Conservation (phyloP, 2,113 vertebrate genomes). For the Tupaia chinensis region DNA sequence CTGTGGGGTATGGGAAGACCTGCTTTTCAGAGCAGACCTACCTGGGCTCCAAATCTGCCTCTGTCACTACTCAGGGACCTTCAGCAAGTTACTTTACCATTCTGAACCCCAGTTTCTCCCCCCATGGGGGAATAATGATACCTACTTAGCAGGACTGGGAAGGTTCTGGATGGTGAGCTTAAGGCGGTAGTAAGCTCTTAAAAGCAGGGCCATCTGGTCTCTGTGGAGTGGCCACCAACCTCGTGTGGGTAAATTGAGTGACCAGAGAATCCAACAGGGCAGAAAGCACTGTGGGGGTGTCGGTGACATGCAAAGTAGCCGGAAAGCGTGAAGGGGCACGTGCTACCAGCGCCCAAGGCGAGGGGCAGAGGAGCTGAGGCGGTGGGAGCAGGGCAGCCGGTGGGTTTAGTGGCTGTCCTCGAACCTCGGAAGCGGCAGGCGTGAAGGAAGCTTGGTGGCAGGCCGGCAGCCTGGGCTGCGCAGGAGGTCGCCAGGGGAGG, state of each 20-base stretch:
- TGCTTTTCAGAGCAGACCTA: background rate
- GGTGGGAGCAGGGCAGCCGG: slow-evolving; percentile 40
- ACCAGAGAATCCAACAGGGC: background rate
- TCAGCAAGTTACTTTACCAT: background rate
- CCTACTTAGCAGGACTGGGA: background rate
- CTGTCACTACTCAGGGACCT: background rate
- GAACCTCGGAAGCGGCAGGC: slow-evolving; percentile 75
- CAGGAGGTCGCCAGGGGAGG: background rate
- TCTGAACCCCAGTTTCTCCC: background rate
- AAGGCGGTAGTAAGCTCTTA: background rate
- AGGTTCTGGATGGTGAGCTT: background rate
- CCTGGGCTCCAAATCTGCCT: background rate
- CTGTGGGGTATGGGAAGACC: background rate
- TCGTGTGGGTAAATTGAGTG: background rate
- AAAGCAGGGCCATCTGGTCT: background rate
- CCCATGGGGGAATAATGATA: background rate
- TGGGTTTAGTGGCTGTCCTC: slow-evolving; percentile 59
- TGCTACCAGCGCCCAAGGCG: background rate
- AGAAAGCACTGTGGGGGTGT: slow-evolving; percentile 59
- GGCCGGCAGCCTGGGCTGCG: slow-evolving; percentile 70
- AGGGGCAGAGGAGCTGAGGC: background rate
- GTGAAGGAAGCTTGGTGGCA: slow-evolving; percentile 69
- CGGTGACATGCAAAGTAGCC: slow-evolving; percentile 83
- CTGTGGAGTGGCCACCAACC: background rate
- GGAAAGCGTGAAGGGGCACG: slow-evolving; percentile 32